Percentiles rank a stretch among this genome's conserved stretches.
Evolutionary conservation across 2,113 vertebrate species (phyloP).

Genomic region (Eptesicus fuscus): DNA sequence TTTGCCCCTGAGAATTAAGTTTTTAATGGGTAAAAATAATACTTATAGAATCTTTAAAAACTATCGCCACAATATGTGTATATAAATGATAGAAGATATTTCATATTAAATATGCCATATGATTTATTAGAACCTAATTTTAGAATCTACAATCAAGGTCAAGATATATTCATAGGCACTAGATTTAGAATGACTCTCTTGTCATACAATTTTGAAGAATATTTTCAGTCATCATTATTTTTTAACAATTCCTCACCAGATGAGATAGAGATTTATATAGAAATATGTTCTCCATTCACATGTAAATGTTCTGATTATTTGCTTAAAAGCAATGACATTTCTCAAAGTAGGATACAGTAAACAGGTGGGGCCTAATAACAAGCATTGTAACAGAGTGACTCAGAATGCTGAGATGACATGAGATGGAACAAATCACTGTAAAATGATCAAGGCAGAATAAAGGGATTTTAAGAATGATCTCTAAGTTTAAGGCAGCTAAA

Average conservation of each 20-base stretch:
- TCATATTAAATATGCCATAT: background rate
- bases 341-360: background rate
- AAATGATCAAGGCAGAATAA: background rate
- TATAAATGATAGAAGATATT: background rate
- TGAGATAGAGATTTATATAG: background rate
- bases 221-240: background rate
- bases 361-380: background rate
- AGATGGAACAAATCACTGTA: background rate
- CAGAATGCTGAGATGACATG: background rate
- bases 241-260: background rate
- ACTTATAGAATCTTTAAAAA: background rate
- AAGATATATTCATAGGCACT: background rate
- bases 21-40: slow-evolving; percentile 30
- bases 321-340: background rate
- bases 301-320: slow-evolving; percentile 6
- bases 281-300: background rate
- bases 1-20: background rate
- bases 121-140: background rate
- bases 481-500: background rate
- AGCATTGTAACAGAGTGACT: background rate
- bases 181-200: background rate
- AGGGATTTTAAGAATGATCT: background rate
- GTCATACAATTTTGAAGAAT: background rate
- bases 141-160: background rate
- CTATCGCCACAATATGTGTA: background rate